These are phyloP conservation scores for Meriones unguiculatus DNA, from an alignment of 2,113 vertebrate species.

Conservation along the genomic window DNA sequence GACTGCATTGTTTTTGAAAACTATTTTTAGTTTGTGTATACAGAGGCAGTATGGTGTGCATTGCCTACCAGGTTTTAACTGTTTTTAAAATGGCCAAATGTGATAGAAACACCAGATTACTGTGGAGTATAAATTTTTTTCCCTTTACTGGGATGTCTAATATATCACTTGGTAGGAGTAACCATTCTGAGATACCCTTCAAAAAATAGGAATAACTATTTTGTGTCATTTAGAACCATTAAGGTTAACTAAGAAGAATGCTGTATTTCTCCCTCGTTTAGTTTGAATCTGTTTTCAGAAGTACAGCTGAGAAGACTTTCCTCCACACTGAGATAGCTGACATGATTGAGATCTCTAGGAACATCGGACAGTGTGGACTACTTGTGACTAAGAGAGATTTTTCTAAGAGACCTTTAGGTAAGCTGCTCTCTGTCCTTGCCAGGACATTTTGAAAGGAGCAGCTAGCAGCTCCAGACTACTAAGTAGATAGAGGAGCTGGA, in stretches of 20 bases:
- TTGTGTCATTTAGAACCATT: slow-evolving; percentile 15
- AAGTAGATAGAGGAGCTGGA: neutral
- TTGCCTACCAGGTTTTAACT: slow-evolving; percentile 28
- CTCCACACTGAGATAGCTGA: neutral
- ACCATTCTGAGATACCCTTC: neutral
- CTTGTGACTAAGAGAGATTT: neutral
- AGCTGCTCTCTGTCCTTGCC: neutral
- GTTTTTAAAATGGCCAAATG: slow-evolving; percentile 29
- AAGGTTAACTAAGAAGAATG: neutral
- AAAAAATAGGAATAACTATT: neutral
- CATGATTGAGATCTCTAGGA: neutral
- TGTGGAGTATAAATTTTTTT: neutral
- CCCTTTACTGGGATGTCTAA: neutral
- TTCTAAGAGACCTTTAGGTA: neutral
- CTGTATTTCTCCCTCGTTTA: neutral
- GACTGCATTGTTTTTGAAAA: neutral
- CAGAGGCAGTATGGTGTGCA: neutral
- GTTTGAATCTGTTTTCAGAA: slow-evolving; percentile 33
- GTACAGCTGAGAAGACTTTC: neutral
- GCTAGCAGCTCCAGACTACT: neutral
- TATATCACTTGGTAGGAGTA: neutral
- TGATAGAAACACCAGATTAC: neutral
- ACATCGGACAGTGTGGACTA: neutral
- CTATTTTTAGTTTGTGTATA: neutral
- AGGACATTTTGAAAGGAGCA: neutral